These are phyloP conservation scores for Cosmia trapezina DNA, from an alignment of 2,888 invertebrate genomes.

Conservation along the genomic window DNA sequence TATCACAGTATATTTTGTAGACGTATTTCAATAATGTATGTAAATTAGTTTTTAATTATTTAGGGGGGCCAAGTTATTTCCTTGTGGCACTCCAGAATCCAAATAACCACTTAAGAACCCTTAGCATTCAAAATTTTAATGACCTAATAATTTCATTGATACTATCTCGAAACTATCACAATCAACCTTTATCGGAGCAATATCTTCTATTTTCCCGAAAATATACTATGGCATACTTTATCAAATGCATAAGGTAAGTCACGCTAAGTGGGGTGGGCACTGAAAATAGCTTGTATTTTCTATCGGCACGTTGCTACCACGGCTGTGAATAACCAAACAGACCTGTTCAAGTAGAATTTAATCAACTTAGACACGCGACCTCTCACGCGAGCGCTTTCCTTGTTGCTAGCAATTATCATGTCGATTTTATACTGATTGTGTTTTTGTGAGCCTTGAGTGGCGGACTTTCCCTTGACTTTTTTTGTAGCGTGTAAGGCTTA, in stretches of 20 bases:
- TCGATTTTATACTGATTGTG: slow-evolving; percentile 69
- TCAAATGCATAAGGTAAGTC: slow-evolving; percentile 63
- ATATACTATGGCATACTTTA: slow-evolving; percentile 42
- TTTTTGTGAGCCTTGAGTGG: slow-evolving; percentile 62
- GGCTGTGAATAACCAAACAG: slow-evolving; percentile 70
- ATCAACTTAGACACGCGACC: slow-evolving; percentile 74
- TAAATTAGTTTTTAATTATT: slow-evolving; percentile 18
- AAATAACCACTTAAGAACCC: slow-evolving; percentile 15
- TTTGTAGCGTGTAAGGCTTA: slow-evolving; percentile 53
- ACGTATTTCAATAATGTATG: not conserved
- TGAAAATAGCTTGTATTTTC: slow-evolving; percentile 67
- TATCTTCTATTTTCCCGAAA: slow-evolving; percentile 41
- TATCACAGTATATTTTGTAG: not conserved
- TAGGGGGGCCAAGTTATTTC: slow-evolving; percentile 12
- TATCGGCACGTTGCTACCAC: slow-evolving; percentile 65
- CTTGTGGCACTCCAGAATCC: slow-evolving; percentile 32
- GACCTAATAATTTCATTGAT: slow-evolving; percentile 43
- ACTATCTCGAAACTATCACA: slow-evolving; percentile 45
- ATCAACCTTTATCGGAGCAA: slow-evolving; percentile 28
- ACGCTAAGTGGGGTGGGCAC: slow-evolving; percentile 60
- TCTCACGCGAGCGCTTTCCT: slow-evolving; percentile 68
- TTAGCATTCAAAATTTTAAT: slow-evolving; percentile 37
- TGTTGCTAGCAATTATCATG: slow-evolving; percentile 71
- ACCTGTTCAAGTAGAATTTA: slow-evolving; percentile 72
- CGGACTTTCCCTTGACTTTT: slow-evolving; percentile 38